Conservation (phyloP, 35 echinoderm and acorn worm genomes). For the Ophioderma brevispina region DNA sequence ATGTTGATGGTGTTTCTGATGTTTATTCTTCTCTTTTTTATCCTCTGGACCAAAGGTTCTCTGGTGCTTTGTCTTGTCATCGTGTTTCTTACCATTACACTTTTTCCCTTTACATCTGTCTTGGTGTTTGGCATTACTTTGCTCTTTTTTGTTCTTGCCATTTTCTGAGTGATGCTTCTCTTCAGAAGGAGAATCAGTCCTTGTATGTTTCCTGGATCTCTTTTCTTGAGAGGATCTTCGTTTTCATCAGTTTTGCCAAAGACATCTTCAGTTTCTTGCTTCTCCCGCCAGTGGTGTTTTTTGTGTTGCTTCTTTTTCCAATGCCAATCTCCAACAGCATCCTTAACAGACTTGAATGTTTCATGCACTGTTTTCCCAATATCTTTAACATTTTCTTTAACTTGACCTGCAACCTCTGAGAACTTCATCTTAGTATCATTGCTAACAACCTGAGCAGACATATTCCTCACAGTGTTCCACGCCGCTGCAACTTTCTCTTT, state of each 20-base stretch:
- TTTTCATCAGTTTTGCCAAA: neutral
- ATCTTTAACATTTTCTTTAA: neutral
- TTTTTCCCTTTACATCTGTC: neutral
- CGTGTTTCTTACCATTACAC: neutral
- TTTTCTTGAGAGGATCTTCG: neutral
- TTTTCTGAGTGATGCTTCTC: too few species aligned
- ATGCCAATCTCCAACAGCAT: neutral
- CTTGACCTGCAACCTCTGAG: neutral
- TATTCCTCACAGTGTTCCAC: constrained; percentile 31
- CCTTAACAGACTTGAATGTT: neutral
- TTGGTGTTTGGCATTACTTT: neutral
- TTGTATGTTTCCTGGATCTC: neutral
- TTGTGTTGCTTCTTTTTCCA: neutral
- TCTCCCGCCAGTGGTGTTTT: neutral
- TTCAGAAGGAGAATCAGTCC: neutral
- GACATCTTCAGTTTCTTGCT: neutral
- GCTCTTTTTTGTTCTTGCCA: neutral
- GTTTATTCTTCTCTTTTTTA: neutral
- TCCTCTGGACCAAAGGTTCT: neutral
- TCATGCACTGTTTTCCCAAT: neutral
- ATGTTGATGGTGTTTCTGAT: neutral
- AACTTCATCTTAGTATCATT: neutral
- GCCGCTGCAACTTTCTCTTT: constrained; percentile 33
- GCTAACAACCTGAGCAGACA: constrained; percentile 3
- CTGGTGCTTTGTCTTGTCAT: too few species aligned